Conservation (phyloP, 92 coral and sea anemone genomes). For the Umimayanthus chanpuru region DNA sequence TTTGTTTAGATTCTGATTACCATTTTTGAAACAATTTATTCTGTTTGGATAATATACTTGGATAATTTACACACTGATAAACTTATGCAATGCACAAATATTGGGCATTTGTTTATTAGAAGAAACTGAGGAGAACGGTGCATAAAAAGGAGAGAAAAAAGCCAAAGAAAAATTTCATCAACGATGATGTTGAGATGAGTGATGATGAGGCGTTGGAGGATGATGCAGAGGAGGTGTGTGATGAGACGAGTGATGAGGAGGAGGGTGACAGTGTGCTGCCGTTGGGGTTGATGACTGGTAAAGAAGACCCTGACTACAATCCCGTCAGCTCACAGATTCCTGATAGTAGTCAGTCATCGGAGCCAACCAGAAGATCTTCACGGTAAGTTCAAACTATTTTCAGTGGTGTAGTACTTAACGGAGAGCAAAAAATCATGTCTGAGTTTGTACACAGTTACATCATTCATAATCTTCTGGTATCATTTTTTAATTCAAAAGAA, state of each 20-base stretch:
- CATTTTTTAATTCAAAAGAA: too few species aligned
- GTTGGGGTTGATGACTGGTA: conserved; percentile 57
- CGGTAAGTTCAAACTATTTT: conserved; percentile 47
- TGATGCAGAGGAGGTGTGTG: conserved; percentile 39
- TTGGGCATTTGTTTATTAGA: conserved; percentile 40
- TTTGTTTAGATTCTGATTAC: too few species aligned
- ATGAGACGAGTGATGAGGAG: conserved; percentile 35
- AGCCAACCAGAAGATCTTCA: conserved; percentile 61
- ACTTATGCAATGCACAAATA: background rate
- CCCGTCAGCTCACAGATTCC: conserved; percentile 23
- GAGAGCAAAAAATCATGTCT: too few species aligned
- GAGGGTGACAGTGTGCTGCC: conserved; percentile 12
- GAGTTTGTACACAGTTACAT: too few species aligned
- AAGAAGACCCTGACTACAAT: conserved; percentile 70
- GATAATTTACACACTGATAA: too few species aligned
- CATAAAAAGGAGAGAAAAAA: conserved; percentile 11
- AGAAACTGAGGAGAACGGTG: conserved; percentile 38
- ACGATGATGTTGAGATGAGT: conserved; percentile 15
- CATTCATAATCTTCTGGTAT: too few species aligned
- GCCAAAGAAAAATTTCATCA: conserved; percentile 33
- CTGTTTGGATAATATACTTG: too few species aligned
- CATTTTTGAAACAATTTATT: too few species aligned
- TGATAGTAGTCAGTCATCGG: background rate
- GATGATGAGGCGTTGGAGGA: conserved; percentile 20
- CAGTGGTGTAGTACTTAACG: too few species aligned